Evolutionary conservation across 2,113 vertebrate genomes (phyloP).

Genomic region (Cricetomys ansorgei): DNA sequence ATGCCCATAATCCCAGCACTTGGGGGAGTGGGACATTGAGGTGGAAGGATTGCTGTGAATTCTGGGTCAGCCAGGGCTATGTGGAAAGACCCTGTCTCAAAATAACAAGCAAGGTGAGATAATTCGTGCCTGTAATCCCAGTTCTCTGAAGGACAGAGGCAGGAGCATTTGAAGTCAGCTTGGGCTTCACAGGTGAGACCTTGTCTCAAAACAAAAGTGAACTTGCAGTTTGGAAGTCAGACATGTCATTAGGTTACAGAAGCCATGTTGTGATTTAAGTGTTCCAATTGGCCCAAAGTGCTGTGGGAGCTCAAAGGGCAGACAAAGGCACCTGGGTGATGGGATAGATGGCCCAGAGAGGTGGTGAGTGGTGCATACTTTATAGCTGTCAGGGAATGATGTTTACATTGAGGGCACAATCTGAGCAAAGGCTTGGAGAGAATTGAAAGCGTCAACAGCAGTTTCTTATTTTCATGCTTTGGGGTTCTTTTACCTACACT

Average conservation of each 20-base stretch:
- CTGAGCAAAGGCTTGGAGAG: neutral
- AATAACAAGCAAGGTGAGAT: neutral
- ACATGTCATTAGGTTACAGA: neutral
- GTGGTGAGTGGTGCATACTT: neutral
- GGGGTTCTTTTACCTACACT: neutral
- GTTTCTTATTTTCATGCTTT: neutral
- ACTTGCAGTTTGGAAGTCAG: neutral
- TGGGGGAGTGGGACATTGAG: neutral
- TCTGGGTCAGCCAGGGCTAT: neutral
- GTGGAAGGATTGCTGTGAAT: neutral
- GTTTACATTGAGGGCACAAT: neutral
- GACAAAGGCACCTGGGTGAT: neutral
- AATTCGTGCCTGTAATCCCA: neutral
- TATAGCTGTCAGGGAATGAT: neutral
- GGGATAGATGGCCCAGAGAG: neutral
- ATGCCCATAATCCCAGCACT: too few relatives aligned
- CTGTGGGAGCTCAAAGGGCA: neutral
- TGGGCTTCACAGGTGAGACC: neutral
- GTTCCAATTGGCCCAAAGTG: neutral
- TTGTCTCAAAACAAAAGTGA: neutral
- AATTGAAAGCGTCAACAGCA: neutral
- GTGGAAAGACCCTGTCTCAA: neutral
- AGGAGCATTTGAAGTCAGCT: neutral
- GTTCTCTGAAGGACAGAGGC: neutral
- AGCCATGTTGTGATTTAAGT: neutral